Conservation (phyloP, 2,888 invertebrate species). For the Oxyteleia sp. region DNA sequence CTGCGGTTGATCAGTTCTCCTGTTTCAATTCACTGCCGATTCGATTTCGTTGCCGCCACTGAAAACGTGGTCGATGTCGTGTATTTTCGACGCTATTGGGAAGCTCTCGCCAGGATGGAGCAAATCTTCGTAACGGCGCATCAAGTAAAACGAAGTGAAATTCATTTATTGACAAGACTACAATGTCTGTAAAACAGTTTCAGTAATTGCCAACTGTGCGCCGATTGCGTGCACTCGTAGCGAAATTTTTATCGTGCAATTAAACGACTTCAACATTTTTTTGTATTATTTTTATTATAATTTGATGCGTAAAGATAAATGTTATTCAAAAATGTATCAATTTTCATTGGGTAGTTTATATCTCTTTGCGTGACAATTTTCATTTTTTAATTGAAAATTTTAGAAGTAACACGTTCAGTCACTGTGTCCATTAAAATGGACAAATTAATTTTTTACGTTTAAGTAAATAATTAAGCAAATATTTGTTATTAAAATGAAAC, state of each 20-base stretch:
- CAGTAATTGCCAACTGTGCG: slow-evolving; percentile 58
- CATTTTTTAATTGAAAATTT: no score
- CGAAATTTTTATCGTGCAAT: neutral
- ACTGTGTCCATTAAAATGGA: no score
- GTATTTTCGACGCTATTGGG: slow-evolving; percentile 64
- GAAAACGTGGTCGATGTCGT: slow-evolving; percentile 64
- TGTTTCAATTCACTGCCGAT: slow-evolving; percentile 73
- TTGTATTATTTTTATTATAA: neutral
- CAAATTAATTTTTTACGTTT: no score
- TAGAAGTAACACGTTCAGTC: no score
- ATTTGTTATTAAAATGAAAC: no score
- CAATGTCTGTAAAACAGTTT: slow-evolving; percentile 61
- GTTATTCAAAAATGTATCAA: no score
- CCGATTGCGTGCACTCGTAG: slow-evolving; percentile 6
- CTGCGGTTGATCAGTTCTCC: slow-evolving; percentile 73
- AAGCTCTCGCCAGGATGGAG: slow-evolving; percentile 48
- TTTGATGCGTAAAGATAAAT: neutral
- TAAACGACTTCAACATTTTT: neutral
- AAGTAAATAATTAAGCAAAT: no score
- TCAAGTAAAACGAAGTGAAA: slow-evolving; percentile 67
- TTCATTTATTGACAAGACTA: slow-evolving; percentile 66
- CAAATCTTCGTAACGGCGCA: slow-evolving; percentile 61
- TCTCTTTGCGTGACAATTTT: no score
- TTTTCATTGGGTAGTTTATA: no score
- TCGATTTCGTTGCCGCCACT: slow-evolving; percentile 69